phyloP scores from a whole-genome alignment of 2,888 invertebrate species.

The Trichogramma dendrolimi region DNA sequence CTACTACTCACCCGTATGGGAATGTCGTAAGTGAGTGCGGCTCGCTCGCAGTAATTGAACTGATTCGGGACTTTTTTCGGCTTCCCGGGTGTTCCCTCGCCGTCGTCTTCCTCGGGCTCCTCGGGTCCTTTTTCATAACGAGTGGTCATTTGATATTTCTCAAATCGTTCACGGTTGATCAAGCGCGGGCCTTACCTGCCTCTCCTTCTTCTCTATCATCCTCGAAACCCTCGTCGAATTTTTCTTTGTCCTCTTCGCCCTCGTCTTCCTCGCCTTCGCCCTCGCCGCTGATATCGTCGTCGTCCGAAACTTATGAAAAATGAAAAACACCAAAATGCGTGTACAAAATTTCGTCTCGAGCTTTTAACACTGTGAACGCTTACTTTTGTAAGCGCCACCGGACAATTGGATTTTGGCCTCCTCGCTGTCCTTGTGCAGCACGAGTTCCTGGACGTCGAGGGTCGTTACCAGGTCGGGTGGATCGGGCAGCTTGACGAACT shows the following conservation, averaged over 20 bases:
- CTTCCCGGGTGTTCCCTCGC: constrained; percentile 47
- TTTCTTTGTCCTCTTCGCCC: constrained; percentile 38
- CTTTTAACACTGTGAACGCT: constrained; percentile 17
- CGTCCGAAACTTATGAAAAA: background rate
- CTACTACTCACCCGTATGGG: constrained; percentile 63
- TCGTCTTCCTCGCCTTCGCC: constrained; percentile 41
- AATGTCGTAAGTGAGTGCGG: constrained; percentile 76
- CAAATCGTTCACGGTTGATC: constrained; percentile 16
- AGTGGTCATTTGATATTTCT: constrained; percentile 29
- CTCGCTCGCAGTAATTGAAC: constrained; percentile 92
- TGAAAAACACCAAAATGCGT: background rate
- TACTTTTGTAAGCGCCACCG: constrained; percentile 50
- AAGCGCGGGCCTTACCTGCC: too few relatives aligned
- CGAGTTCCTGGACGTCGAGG: constrained; percentile 63
- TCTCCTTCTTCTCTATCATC: constrained; percentile 48
- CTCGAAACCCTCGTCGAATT: constrained; percentile 45
- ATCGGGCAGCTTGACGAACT: constrained; percentile 61
- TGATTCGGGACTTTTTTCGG: constrained; percentile 86
- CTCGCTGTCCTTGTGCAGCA: constrained; percentile 69
- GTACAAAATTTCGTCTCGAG: background rate
- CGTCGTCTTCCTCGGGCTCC: constrained; percentile 42
- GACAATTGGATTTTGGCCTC: constrained; percentile 68
- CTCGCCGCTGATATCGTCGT: background rate
- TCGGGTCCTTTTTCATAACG: constrained; percentile 34
- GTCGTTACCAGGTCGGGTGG: constrained; percentile 64